Base-by-base conservation (phyloP, 2,888 invertebrate genomes). In the Ellobium chinense region DNA sequence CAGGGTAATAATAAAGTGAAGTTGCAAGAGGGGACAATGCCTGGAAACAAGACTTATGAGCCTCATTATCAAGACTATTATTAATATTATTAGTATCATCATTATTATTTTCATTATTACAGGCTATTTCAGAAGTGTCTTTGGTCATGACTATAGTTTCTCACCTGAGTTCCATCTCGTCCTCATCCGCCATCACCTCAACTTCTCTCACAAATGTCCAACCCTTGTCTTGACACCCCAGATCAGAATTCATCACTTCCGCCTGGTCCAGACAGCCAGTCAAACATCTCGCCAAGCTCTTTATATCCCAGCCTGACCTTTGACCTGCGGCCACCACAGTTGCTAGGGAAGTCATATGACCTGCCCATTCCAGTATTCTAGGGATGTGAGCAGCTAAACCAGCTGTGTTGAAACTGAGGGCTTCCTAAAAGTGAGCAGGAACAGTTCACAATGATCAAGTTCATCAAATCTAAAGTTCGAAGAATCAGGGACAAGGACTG, bases 371-470 rank as follows among this genome's bases (percentile, higher is more conserved):
- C 18, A 83, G 24, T 27, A 82, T 72, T 7, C 62, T 79, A n/a
- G 84, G 84, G 31, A 83, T n/a, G 46, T 75, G 70, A 2, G 39
- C 36, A n/a, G n/a, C 7, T 27, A 84, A 56, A 18, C 37, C 29
- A 31, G 24, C n/a, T n/a, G 58, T 62, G 65, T 39, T 60, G 63
- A 84, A 89, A 27, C 82, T 31, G 36, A 89, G 70, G 9, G 83
- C 74, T 66, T 89, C 96, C 73, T 94, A 78, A 29, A 54, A 78
- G 76, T n/a, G n/a, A n/a, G n/a, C n/a, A n/a, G n/a, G n/a, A n/a
- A n/a, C n/a, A n/a, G n/a, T n/a, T n/a, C n/a, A n/a, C n/a, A n/a
- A n/a, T n/a, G n/a, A n/a, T n/a, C n/a, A n/a, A n/a, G n/a, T n/a
- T n/a, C n/a, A n/a, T n/a, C n/a, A n/a, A n/a, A n/a, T n/a, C n/a